Base-by-base conservation (phyloP, 2,797 vertebrate genomes). In the Ateles fusciceps region DNA sequence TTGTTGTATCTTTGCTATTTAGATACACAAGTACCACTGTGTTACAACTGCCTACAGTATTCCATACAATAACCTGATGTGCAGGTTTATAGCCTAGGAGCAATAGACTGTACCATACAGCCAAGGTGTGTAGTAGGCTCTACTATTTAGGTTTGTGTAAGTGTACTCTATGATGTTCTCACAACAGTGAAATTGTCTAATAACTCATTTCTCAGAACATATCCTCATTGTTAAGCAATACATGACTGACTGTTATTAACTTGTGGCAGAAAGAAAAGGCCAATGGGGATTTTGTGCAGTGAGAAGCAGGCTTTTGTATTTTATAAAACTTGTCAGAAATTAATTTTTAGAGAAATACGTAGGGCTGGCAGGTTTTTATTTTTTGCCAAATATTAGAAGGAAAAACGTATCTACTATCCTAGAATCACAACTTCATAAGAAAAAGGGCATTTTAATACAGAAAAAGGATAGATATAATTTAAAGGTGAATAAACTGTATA, bases 251-350 rank as follows among this genome's bases (percentile, higher is more conserved):
- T 52, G 14, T 72, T 80, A 91, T 33, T 64, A 80, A 61, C 75
- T 81, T 88, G 13, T 74, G 48, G 30, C 44, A 33, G 14, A 59
- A 33, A 33, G 61, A 96, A 90, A 79, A 83, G 61, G 5, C 33
- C 75, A 75, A 7, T 57, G 39, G 74, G 33, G 36, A 89, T 22
- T 93, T 19, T 78, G 9, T 61, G 22, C 48, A 84, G 21, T 91
- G 28, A 33, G 76, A 52, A 81, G 21, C 80, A 78, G 44, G 64
- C 10, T 71, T 93, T 46, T 15, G 1, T 68, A 85, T 80, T 85
- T 94, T 85, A 83, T 61, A 76, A 92, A 92, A 59, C 13, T 71
- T 85, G 11, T 85, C 76, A 55, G 92, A 94, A 92, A 92, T 42
- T 74, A 93, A 91, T 86, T 52, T 83, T 36, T 90, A 87, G 11